Evolutionary conservation across 2,113 vertebrate genomes (phyloP).

Genomic region (Microcebus murinus): DNA sequence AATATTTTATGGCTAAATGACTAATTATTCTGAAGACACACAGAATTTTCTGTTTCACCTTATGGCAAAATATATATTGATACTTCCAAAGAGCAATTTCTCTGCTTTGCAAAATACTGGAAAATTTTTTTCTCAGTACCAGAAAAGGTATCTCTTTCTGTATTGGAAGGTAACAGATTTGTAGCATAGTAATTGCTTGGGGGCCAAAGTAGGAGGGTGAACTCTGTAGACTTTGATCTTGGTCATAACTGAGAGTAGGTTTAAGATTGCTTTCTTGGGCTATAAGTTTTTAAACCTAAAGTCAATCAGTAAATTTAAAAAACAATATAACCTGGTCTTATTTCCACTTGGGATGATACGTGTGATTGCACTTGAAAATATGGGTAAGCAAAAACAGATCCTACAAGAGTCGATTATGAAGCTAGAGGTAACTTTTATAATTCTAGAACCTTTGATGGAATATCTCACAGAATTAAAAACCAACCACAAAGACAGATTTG

Average conservation of each 20-base stretch:
- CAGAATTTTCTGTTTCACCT: background rate
- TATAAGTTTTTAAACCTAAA: background rate
- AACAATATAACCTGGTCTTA: background rate
- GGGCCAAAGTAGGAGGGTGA: background rate
- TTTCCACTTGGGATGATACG: background rate
- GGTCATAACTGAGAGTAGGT: background rate
- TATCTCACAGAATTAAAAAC: background rate
- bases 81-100: background rate
- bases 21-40: background rate
- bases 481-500: background rate
- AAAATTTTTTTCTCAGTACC: background rate
- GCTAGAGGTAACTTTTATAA: background rate
- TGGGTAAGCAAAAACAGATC: background rate
- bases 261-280: background rate
- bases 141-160: background rate
- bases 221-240: background rate
- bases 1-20: background rate
- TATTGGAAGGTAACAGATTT: background rate
- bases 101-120: background rate
- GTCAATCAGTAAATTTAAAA: background rate
- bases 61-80: background rate
- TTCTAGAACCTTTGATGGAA: background rate
- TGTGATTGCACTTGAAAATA: background rate
- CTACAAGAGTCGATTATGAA: background rate
- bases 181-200: background rate